Base-by-base conservation (phyloP, 2,113 vertebrate genomes). In the Rhinichthys klamathensis region DNA sequence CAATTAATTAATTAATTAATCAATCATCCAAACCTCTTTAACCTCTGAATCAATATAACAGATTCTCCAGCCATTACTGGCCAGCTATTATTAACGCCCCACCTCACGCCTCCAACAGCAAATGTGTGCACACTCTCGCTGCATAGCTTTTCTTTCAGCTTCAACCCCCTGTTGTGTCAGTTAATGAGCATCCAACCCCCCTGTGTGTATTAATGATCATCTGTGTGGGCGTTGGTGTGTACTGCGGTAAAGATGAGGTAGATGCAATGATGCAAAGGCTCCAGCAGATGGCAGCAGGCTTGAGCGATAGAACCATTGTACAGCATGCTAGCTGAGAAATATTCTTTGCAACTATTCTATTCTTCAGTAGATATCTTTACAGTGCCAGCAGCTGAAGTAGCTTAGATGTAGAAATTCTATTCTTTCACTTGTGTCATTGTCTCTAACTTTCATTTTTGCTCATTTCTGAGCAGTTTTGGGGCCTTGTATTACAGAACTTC, bases 221-320 rank as follows among this genome's bases (percentile, higher is more conserved):
- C n/a, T 54, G 58, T 72, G 15, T 85, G 74, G 46, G 61, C 63
- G 61, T 79, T 67, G 41, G 30, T 67, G 61, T 79, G n/a, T 58
- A 69, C 61, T 51, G 46, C 74, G 35, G 41, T 67, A 44, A 23
- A 70, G 65, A 80, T 72, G 23, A 60, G 7, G 32, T 54, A 69
- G 78, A 25, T 83, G 56, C 32, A 69, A 46, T 58, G 80, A 80
- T 44, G 3, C 21, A 38, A n/a, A 18, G 1, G 9, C 51, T 73
- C 32, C 87, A 84, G 81, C 70, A 88, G 84, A 83, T 80, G 76
- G 84, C 58, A 86, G 76, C 27, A 84, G 15, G 21, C 32, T 23
- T 65, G 75, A 86, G 21, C 67, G 60, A 13, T 32, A 4, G 16
- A 69, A 23, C 27, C 41, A 56, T 77, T 25, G 25, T 2, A 41